These are phyloP conservation scores for Cinclus mexicanus DNA, from an alignment of 2,113 vertebrate genomes.

Conservation along the genomic window DNA sequence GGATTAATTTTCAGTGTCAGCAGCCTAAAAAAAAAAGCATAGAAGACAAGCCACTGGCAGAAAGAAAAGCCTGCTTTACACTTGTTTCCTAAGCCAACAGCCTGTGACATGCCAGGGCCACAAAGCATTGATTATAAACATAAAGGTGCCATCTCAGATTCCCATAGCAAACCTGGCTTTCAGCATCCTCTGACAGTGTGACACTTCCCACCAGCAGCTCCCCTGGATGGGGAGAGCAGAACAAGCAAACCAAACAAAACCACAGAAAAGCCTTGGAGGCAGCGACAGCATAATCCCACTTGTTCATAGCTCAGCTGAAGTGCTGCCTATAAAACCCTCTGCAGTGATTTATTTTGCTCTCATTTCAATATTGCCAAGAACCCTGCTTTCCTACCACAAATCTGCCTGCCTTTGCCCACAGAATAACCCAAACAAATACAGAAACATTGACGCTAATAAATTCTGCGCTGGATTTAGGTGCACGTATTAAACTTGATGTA, in stretches of 20 bases:
- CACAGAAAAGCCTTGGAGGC: not conserved
- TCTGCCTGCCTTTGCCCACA: not conserved
- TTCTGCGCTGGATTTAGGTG: not conserved
- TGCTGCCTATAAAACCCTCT: conserved; percentile 29
- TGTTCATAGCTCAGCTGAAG: conserved; percentile 24
- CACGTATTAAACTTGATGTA: not conserved
- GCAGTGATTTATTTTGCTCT: conserved; percentile 31
- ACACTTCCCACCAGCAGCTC: not conserved
- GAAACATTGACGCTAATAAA: not conserved
- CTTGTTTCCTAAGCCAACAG: not conserved
- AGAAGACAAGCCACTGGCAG: not conserved
- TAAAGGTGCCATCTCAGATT: not conserved
- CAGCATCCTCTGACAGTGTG: not conserved
- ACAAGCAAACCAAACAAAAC: not conserved
- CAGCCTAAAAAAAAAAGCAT: not conserved
- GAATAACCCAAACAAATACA: not conserved
- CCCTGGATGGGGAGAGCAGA: not conserved
- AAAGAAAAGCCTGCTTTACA: not conserved
- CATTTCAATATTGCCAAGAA: not conserved
- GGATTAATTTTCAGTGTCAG: not conserved
- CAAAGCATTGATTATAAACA: not conserved
- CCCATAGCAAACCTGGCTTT: not conserved
- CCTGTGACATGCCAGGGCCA: not conserved
- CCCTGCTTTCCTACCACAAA: conserved; percentile 17
- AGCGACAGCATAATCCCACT: not conserved